These are phyloP conservation scores for Mesitornis unicolor DNA, from an alignment of 2,113 vertebrate species.

Conservation along the genomic window DNA sequence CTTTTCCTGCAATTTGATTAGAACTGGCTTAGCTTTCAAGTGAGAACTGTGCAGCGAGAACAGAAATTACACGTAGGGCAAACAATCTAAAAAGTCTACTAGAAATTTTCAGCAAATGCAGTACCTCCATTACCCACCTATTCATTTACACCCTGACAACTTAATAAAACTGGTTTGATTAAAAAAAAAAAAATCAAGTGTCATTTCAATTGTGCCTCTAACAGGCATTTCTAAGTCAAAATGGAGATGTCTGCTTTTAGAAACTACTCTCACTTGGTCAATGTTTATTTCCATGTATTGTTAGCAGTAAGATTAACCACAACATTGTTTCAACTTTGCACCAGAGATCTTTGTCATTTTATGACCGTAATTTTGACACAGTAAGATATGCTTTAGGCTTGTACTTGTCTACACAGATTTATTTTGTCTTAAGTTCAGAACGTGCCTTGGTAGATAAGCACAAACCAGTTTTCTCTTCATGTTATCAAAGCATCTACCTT, in stretches of 20 bases:
- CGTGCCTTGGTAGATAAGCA: background rate
- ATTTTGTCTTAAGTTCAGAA: slow-evolving; percentile 42
- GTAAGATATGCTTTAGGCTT: slow-evolving; percentile 34
- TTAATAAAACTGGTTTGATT: background rate
- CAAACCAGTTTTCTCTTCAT: slow-evolving; percentile 44
- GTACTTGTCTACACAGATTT: slow-evolving; percentile 53
- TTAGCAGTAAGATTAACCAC: background rate
- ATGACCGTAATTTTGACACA: slow-evolving; percentile 5
- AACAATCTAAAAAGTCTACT: background rate
- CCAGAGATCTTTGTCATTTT: background rate
- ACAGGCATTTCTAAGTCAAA: background rate
- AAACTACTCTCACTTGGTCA: background rate
- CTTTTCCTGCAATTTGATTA: background rate
- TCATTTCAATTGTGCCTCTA: background rate
- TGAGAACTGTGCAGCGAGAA: background rate
- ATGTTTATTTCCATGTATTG: background rate
- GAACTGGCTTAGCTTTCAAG: background rate
- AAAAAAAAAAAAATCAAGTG: background rate
- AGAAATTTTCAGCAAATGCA: background rate
- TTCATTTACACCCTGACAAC: background rate
- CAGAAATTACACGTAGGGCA: background rate
- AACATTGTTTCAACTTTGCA: background rate
- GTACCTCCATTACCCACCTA: background rate
- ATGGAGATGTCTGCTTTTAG: background rate
- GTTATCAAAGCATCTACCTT: slow-evolving; percentile 36